These are phyloP conservation scores for Opisthograptis luteolata DNA, from an alignment of 2,888 invertebrate genomes.

Conservation along the genomic window DNA sequence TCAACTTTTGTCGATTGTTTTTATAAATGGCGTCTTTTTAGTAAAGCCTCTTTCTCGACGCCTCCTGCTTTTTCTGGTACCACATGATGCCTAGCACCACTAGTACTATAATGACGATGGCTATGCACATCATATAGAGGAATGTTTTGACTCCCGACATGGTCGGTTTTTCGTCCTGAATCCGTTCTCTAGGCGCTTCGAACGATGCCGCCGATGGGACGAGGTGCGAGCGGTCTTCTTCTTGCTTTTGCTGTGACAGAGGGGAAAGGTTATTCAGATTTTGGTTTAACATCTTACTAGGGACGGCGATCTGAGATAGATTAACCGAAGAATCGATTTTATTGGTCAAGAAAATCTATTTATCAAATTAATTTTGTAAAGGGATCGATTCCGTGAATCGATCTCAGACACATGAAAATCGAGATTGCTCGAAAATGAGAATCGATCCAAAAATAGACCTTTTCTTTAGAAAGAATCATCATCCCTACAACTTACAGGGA, in stretches of 20 bases:
- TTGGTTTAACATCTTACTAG: too few species aligned
- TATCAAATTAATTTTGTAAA: too few species aligned
- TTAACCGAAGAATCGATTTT: too few species aligned
- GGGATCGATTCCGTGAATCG: too few species aligned
- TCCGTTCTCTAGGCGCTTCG: slow-evolving; percentile 95
- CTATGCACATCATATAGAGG: slow-evolving; percentile 92
- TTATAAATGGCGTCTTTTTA: slow-evolving; percentile 46
- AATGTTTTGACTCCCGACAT: slow-evolving; percentile 97
- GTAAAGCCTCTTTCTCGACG: slow-evolving; percentile 92
- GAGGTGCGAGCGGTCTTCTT: slow-evolving; percentile 92
- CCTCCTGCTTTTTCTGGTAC: slow-evolving; percentile 96
- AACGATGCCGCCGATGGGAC: slow-evolving; percentile 95
- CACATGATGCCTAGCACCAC: slow-evolving; percentile 95
- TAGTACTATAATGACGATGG: slow-evolving; percentile 92
- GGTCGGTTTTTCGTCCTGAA: slow-evolving; percentile 94
- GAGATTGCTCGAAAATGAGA: too few species aligned
- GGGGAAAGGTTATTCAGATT: neutral
- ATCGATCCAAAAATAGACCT: too few species aligned
- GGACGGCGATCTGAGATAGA: too few species aligned
- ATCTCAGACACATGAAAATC: too few species aligned
- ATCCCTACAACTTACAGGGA: too few species aligned
- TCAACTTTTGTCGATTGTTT: slow-evolving; percentile 12
- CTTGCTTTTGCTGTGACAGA: slow-evolving; percentile 79
- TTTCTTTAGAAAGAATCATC: too few species aligned
- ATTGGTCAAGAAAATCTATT: too few species aligned